A percentile compares a stretch with the other conserved stretches of the same genome.
Conservation (phyloP, 2,888 invertebrate species). For the Hyposoter didymator region DNA sequence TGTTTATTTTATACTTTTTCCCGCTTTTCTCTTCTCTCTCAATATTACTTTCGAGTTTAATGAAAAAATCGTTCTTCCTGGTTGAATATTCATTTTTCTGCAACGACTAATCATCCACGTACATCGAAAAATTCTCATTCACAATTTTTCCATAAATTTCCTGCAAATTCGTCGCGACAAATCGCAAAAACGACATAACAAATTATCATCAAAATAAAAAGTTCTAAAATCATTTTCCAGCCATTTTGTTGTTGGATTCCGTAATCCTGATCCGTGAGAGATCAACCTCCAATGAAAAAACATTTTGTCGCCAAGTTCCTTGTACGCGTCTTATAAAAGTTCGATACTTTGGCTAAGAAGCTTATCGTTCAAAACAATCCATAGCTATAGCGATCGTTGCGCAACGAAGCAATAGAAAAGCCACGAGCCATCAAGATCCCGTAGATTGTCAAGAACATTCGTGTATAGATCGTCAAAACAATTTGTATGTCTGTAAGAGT, state of each 20-base stretch:
- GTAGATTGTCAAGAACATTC: constrained; percentile 1
- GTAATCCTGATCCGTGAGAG: too few relatives aligned
- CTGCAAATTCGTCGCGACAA: neutral
- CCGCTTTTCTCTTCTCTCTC: neutral
- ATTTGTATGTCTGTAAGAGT: constrained; percentile 19
- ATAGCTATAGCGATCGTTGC: constrained; percentile 31
- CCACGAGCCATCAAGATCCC: constrained; percentile 14
- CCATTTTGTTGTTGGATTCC: neutral
- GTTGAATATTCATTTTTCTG: neutral
- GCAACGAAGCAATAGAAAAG: constrained; percentile 64
- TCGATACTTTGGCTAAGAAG: constrained; percentile 1
- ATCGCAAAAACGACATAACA: too few relatives aligned
- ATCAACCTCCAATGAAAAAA: neutral
- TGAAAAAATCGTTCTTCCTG: neutral
- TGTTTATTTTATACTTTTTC: constrained; percentile 19
- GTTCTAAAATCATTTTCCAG: neutral
- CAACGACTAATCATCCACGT: neutral
- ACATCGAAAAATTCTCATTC: neutral
- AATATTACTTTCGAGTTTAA: neutral
- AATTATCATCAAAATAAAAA: too few relatives aligned
- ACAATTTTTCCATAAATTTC: neutral
- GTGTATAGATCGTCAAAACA: constrained; percentile 16
- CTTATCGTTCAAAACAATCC: constrained; percentile 10
- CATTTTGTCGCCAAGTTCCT: constrained; percentile 1
- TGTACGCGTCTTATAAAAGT: neutral